These are phyloP conservation scores for Maconellicoccus hirsutus DNA, from an alignment of 1,140 invertebrate genomes.

Conservation along the genomic window DNA sequence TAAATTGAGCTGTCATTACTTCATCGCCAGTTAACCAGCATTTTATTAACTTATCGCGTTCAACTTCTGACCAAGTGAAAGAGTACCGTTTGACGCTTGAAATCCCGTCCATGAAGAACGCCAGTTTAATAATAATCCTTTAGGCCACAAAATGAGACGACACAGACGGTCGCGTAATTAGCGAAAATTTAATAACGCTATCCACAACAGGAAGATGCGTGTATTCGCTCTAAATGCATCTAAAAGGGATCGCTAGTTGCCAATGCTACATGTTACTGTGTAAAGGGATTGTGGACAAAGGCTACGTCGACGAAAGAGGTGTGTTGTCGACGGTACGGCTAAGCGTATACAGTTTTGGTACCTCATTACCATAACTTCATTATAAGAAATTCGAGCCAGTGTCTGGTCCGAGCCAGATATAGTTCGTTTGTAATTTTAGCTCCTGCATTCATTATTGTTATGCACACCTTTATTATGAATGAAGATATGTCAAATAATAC, in stretches of 20 bases:
- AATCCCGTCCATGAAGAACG: neutral
- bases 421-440: conserved; percentile 9
- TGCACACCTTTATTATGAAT: conserved; percentile 5
- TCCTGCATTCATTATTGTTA: conserved; percentile 4
- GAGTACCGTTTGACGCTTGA: conserved; percentile 1
- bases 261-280: no score
- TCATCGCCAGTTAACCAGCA: neutral
- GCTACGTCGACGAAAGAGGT: neutral
- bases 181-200: conserved; percentile 14
- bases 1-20: neutral
- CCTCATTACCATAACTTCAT: conserved; percentile 20
- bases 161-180: conserved; percentile 15
- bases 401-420: conserved; percentile 11
- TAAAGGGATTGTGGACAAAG: conserved; percentile 11
- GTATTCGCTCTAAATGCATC: conserved; percentile 11
- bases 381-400: neutral
- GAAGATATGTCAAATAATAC: conserved; percentile 5
- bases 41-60: neutral
- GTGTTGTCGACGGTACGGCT: neutral
- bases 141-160: conserved; percentile 16
- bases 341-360: conserved; percentile 10
- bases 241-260: neutral
- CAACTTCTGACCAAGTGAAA: neutral
- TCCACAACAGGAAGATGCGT: neutral
- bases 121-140: conserved; percentile 16